Evolutionary conservation across 92 coral and sea anemone species (phyloP), one percentile per base, ranked within the genome.

Genomic region (Hydrozoanthus gracilis): DNA sequence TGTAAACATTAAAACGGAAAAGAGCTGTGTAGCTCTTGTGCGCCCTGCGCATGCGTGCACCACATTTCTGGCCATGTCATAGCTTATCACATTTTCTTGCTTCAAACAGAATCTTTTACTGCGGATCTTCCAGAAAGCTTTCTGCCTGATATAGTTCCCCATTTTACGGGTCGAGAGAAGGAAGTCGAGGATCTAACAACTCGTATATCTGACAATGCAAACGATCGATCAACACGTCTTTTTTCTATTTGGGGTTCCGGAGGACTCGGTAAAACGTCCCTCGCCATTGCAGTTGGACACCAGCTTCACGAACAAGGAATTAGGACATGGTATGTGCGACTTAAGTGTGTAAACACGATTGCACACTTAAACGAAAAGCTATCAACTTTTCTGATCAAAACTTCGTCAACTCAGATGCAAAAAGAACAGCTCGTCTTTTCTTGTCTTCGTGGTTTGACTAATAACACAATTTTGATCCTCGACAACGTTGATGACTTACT

Each of bases 271-370:
- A n/a, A n/a, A n/a, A n/a, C n/a, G n/a, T n/a, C 51, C 51, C 51
- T 3, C 76, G 47, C 47, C 76, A 52, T 44, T 52, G 44, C 47
- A 50, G 47, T 8, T n/a, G n/a, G n/a, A n/a, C n/a, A n/a, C n/a
- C n/a, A n/a, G n/a, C n/a, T n/a, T n/a, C n/a, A n/a, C n/a, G 20
- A 71, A 44, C 76, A 45, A 71, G 76, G 76, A 44, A 71, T 47
- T 18, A 71, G 52, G 47, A 35, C 52, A 6, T 71, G 51, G 51
- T 71, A 44, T 71, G 54, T 71, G 76, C 14, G 17, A 45, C 76
- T 71, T 27, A 6, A 52, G n/a, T 7, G 52, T 44, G 50, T 45
- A 11, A 8, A 8, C 51, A 44, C 51, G 44, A 20, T 39, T 71
- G 76, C 44, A 6, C 8, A 7, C 17, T 0, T 71, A 10, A 0